Conservation (phyloP, 2,888 invertebrate genomes). For the Hypomecis punctinalis region DNA sequence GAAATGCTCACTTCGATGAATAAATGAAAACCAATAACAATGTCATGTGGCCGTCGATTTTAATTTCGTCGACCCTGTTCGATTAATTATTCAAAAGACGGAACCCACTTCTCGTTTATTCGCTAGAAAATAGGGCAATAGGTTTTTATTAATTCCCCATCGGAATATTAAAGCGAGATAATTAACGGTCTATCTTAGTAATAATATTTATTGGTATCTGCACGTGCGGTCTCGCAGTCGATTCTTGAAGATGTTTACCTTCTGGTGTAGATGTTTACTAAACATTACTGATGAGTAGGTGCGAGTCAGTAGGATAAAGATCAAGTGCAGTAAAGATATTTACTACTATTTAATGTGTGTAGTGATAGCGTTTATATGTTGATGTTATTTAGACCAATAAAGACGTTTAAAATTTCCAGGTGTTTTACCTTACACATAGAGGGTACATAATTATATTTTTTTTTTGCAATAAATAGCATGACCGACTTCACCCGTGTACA, state of each 20-base stretch:
- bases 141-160: conserved; percentile 64
- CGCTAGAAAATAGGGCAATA: conserved; percentile 60
- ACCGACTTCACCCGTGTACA: too few species aligned
- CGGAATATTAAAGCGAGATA: conserved; percentile 49
- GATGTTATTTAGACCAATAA: conserved; percentile 4
- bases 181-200: conserved; percentile 53
- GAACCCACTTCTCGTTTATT: conserved; percentile 54
- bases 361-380: conserved; percentile 4
- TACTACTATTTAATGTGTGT: conserved; percentile 19
- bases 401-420: not conserved
- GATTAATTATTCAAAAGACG: conserved; percentile 76
- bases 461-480: too few species aligned
- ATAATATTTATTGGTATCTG: conserved; percentile 56
- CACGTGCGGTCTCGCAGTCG: conserved; percentile 54
- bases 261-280: conserved; percentile 65
- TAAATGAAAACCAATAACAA: conserved; percentile 32
- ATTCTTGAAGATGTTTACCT: conserved; percentile 66
- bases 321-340: conserved; percentile 29
- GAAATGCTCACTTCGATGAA: conserved; percentile 41
- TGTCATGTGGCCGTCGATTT: conserved; percentile 52
- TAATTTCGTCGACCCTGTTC: conserved; percentile 63
- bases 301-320: conserved; percentile 25
- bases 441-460: too few species aligned
- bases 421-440: too few species aligned
- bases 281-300: conserved; percentile 49